These are phyloP conservation scores for Halcyon malimbica DNA, from an alignment of 2,113 vertebrate genomes.

Conservation along the genomic window DNA sequence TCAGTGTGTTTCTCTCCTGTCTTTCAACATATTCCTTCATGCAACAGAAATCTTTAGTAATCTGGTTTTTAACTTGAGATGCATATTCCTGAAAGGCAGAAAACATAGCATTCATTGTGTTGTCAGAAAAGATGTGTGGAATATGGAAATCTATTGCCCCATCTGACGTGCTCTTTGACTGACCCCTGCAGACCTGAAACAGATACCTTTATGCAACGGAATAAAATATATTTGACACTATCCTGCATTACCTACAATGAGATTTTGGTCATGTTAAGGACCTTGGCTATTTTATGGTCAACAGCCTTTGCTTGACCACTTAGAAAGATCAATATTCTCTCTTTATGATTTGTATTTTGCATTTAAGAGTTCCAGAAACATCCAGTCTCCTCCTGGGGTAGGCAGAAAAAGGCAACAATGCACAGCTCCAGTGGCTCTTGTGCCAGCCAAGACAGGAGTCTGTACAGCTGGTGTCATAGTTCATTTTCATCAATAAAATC, in stretches of 20 bases:
- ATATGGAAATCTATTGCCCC: not conserved
- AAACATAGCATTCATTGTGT: not conserved
- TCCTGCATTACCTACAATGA: not conserved
- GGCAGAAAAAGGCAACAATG: not conserved
- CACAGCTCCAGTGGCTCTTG: not conserved
- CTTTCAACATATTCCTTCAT: conserved; percentile 62
- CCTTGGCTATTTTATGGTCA: not conserved
- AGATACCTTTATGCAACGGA: not conserved
- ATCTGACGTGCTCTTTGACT: not conserved
- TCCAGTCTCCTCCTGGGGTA: not conserved
- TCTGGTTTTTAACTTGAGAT: conserved; percentile 44
- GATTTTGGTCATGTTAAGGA: not conserved
- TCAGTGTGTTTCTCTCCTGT: conserved; percentile 42
- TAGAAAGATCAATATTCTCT: not conserved
- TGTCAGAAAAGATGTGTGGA: not conserved
- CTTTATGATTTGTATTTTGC: not conserved
- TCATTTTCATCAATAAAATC: not conserved
- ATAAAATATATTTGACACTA: not conserved
- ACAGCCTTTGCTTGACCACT: not conserved
- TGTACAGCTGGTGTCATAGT: not conserved
- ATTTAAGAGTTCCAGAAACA: not conserved
- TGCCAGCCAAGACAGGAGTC: not conserved
- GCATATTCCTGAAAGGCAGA: conserved; percentile 43
- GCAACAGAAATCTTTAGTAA: conserved; percentile 45
- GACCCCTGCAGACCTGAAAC: not conserved